Evolutionary conservation across 92 coral and sea anemone genomes (phyloP), one percentile per base, ranked within the genome.

Genomic region (Plumapathes pennacea): DNA sequence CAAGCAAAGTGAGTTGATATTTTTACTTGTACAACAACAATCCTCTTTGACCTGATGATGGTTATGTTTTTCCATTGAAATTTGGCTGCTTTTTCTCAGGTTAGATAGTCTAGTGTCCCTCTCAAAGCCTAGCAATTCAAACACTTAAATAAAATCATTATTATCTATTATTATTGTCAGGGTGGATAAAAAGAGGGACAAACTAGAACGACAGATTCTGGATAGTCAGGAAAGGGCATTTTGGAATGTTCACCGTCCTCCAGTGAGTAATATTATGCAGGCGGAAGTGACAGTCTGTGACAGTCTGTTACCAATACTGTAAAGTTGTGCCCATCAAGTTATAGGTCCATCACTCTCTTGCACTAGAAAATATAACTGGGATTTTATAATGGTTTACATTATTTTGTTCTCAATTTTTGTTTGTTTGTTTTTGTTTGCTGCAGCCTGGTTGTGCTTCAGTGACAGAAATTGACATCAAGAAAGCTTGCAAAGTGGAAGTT

Each of bases 361-460:
- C n/a, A 34, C 40, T 34, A 15, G 17, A 24, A 15, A 0, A 0
- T 2, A 11, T 19, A 45, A 19, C 19, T 11, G 51, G 10, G 2
- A n/a, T 45, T 45, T 19, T 53, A 7, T 9, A 28, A 34, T 25
- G 15, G 34, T 43, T 32, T 38, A 15, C 17, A 12, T 12, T 13
- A 2, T 3, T 30, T 12, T 30, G 13, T 9, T 57, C 25, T 28
- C 55, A 14, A 26, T 37, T 25, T 21, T 7, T 20, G 11, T 11
- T 15, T 15, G 9, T 15, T 28, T 14, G 11, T 11, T 21, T 43
- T 47, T n/a, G 40, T 69, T 38, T 12, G 29, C 41, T 42, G 6
- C 60, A 87, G 95, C 95, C 95, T 67, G 95, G 95, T 7, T 87
- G 95, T 71, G 95, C 82, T 32, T 87, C 95, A 14, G 95, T 87